Conservation (phyloP, 2,797 vertebrate genomes). For the Pagetopsis macropterus region DNA sequence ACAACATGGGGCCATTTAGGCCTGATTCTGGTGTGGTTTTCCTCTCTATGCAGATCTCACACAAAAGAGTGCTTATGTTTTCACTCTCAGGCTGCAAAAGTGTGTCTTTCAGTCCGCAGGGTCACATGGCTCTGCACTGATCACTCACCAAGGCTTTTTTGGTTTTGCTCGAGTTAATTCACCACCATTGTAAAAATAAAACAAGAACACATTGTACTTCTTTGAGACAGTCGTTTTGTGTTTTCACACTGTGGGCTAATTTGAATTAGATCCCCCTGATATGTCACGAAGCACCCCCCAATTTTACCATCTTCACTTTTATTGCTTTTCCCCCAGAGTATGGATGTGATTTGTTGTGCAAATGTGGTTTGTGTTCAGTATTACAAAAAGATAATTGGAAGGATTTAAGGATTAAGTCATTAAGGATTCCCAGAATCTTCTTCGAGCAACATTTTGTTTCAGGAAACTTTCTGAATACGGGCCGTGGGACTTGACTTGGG, state of each 20-base stretch:
- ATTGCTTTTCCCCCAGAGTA: slow-evolving; percentile 45
- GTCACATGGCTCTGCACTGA: slow-evolving; percentile 55
- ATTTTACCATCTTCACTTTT: slow-evolving; percentile 58
- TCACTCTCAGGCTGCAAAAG: slow-evolving; percentile 74
- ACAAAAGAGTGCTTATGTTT: slow-evolving; percentile 47
- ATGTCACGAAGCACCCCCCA: slow-evolving; percentile 40
- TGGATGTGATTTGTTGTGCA: slow-evolving; percentile 54
- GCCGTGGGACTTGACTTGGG: too few relatives aligned
- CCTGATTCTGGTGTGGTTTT: slow-evolving; percentile 53
- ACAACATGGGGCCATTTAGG: slow-evolving; percentile 48
- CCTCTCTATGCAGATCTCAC: slow-evolving; percentile 38
- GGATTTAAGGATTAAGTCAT: too few relatives aligned
- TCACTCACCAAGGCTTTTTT: slow-evolving; percentile 46
- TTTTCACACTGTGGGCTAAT: slow-evolving; percentile 34
- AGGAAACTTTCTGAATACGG: too few relatives aligned
- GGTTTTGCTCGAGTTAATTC: slow-evolving; percentile 40
- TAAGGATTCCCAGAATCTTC: too few relatives aligned
- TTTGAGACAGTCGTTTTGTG: slow-evolving; percentile 38
- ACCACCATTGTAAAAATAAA: slow-evolving; percentile 34
- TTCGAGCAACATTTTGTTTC: too few relatives aligned
- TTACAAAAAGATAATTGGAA: slow-evolving; percentile 56
- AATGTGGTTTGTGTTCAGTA: slow-evolving; percentile 43
- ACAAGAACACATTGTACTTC: slow-evolving; percentile 25
- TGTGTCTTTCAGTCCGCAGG: slow-evolving; percentile 68
- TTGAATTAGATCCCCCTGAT: slow-evolving; percentile 57